Conservation (phyloP, 2,797 vertebrate genomes). For the Enoplosus armatus region DNA sequence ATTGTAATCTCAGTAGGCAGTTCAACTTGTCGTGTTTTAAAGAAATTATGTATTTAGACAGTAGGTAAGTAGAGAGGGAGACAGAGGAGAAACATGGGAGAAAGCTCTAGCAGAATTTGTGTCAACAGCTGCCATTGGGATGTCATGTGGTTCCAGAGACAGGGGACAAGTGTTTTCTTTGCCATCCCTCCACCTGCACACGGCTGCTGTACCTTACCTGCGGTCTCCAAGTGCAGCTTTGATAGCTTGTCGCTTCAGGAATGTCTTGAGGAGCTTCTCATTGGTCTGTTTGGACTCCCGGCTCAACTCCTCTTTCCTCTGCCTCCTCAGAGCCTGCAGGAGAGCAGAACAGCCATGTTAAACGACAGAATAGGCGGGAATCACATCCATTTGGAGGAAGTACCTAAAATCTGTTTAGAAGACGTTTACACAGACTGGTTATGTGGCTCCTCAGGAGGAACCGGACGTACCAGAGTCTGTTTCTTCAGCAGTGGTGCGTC, state of each 20-base stretch:
- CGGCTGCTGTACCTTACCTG: conserved; percentile 69
- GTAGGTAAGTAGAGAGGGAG: neutral
- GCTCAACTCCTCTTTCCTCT: conserved; percentile 89
- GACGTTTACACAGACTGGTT: neutral
- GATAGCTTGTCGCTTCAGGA: conserved; percentile 94
- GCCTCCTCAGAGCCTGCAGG: conserved; percentile 90
- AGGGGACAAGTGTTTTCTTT: no score
- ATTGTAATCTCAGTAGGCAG: neutral
- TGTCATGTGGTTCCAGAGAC: neutral
- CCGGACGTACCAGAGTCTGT: conserved; percentile 92
- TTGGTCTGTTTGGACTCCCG: conserved; percentile 91
- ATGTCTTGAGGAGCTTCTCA: conserved; percentile 94
- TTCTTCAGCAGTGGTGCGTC: conserved; percentile 95
- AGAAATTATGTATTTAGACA: neutral
- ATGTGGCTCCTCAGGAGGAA: neutral
- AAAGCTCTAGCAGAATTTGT: neutral
- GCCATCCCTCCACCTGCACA: neutral
- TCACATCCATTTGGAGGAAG: neutral
- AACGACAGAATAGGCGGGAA: neutral
- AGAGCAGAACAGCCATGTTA: neutral
- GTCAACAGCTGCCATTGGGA: neutral
- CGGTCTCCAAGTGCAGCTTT: conserved; percentile 89
- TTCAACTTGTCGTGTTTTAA: neutral
- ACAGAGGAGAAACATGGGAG: neutral
- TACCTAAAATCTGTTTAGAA: no score